Conservation (phyloP, 1,140 invertebrate genomes). For the Leptinotarsa texana region DNA sequence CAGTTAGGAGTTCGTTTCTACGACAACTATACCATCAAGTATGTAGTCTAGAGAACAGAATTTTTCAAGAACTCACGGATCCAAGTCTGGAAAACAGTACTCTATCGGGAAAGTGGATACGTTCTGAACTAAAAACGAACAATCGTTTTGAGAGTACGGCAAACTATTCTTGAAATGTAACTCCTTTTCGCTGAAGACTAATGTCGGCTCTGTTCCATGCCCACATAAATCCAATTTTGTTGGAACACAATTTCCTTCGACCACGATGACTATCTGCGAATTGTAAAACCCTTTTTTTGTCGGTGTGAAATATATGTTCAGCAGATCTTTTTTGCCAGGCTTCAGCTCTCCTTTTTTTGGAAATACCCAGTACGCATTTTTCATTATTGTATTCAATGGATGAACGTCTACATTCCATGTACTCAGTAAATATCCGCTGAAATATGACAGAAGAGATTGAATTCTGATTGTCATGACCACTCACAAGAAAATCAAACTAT, state of each 20-base stretch:
- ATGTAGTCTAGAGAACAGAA: not conserved
- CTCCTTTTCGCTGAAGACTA: constrained; percentile 48
- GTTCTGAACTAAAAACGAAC: constrained; percentile 54
- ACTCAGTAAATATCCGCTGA: constrained; percentile 54
- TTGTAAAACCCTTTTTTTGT: constrained; percentile 38
- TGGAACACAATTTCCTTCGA: constrained; percentile 47
- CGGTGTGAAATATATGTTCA: constrained; percentile 47
- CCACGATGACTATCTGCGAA: constrained; percentile 46
- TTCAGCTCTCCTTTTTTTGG: constrained; percentile 42
- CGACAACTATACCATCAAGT: too few relatives aligned
- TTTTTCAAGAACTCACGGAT: constrained; percentile 47
- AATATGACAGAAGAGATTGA: not conserved
- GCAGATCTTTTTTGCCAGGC: constrained; percentile 30
- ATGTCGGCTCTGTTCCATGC: constrained; percentile 48
- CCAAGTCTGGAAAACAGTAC: constrained; percentile 57
- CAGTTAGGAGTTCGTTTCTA: too few relatives aligned
- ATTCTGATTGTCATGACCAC: too few relatives aligned
- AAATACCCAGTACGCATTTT: constrained; percentile 35
- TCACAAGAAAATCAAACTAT: too few relatives aligned
- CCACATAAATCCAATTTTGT: constrained; percentile 49
- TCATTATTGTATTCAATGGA: constrained; percentile 34
- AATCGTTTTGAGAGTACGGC: constrained; percentile 49
- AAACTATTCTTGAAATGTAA: constrained; percentile 53
- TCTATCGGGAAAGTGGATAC: constrained; percentile 52
- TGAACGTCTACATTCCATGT: constrained; percentile 50